phyloP scores from a whole-genome alignment of 2,797 vertebrate species.

The Emydoidea blandingii region DNA sequence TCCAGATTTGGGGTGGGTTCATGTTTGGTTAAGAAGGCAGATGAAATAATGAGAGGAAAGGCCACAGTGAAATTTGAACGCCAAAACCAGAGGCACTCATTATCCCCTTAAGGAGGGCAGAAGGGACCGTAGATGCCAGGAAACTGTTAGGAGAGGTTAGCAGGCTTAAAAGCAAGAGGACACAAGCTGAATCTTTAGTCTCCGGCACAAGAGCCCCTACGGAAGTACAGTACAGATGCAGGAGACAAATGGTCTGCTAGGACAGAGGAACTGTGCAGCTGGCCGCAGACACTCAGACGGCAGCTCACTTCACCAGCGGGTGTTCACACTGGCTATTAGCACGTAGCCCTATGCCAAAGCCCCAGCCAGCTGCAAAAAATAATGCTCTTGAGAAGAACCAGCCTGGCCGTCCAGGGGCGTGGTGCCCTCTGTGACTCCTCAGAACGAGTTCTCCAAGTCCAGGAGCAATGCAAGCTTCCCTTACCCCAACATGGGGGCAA shows the following conservation, averaged over 20 bases:
- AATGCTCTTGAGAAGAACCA: neutral
- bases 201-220: neutral
- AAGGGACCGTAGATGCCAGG: neutral
- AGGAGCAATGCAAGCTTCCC: too few species aligned
- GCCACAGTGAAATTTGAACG: neutral
- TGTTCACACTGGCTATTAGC: neutral
- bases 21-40: neutral
- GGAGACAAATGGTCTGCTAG: neutral
- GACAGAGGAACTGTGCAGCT: neutral
- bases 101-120: neutral
- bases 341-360: neutral
- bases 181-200: neutral
- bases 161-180: neutral
- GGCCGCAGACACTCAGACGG: fast-evolving
- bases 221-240: neutral
- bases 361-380: neutral
- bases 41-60: neutral
- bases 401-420: neutral
- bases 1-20: neutral
- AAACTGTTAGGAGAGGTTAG: neutral
- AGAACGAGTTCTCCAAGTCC: too few species aligned
- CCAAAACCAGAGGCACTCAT: too few species aligned
- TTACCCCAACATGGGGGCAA: too few species aligned
- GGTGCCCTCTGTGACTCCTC: too few species aligned
- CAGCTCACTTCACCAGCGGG: neutral